A percentile compares a stretch with the other conserved stretches of the same genome.
These are phyloP conservation scores for Hydrozoanthus tunicans DNA, from an alignment of 64 coral and sea anemone genomes.

Conservation along the genomic window DNA sequence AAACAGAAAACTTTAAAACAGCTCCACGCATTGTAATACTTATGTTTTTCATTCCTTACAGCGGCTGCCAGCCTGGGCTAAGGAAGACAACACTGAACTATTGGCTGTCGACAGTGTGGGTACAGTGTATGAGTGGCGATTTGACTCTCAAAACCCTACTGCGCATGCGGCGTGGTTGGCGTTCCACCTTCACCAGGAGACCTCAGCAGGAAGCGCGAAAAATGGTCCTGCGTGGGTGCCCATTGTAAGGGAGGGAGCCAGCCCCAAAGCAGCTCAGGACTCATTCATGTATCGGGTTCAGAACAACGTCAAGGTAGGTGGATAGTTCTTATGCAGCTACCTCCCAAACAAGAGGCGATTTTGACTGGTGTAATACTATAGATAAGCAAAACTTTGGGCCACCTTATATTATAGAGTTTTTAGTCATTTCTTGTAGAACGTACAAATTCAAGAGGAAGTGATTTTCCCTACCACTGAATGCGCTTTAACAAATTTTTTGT, in stretches of 20 bases:
- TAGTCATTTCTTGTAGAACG: no score
- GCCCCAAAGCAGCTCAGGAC: conserved; percentile 60
- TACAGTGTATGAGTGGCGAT: conserved; percentile 71
- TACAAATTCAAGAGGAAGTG: no score
- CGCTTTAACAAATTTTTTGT: no score
- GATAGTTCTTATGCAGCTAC: background rate
- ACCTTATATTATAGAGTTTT: no score
- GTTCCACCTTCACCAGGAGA: conserved; percentile 54
- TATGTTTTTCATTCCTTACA: background rate
- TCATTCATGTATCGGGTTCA: conserved; percentile 81
- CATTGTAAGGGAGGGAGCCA: conserved; percentile 28
- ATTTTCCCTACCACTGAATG: no score
- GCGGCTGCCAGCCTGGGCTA: conserved; percentile 58
- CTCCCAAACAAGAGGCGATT: background rate
- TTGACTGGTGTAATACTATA: background rate
- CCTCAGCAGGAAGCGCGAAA: background rate
- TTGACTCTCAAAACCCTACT: conserved; percentile 71
- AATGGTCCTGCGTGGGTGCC: conserved; percentile 54
- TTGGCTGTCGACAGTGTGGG: conserved; percentile 69
- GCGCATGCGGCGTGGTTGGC: conserved; percentile 74
- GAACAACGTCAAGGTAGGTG: conserved; percentile 62
- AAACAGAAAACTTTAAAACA: no score
- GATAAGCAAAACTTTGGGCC: no score
- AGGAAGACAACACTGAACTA: conserved; percentile 62
- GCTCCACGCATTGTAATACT: background rate